These are phyloP conservation scores for Cryptocephalus primarius DNA, from an alignment of 2,888 invertebrate genomes.

Conservation along the genomic window DNA sequence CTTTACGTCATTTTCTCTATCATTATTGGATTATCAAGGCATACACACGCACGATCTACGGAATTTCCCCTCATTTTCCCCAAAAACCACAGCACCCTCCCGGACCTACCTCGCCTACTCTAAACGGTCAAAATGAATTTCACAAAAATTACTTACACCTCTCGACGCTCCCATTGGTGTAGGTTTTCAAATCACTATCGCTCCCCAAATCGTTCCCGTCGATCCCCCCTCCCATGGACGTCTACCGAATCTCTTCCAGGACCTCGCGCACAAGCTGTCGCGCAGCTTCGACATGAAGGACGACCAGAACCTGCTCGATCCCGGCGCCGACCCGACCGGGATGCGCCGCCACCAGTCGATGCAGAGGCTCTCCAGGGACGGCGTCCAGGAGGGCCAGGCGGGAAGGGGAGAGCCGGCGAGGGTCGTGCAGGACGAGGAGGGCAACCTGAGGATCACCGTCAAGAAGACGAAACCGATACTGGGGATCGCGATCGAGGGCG, in stretches of 20 bases:
- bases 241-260: conserved; percentile 38
- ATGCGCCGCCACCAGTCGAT: conserved; percentile 67
- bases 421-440: conserved; percentile 76
- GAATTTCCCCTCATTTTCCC: no score
- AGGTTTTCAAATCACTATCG: no score
- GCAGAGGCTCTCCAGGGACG: conserved; percentile 57
- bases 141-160: no score
- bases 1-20: no score
- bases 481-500: conserved; percentile 95
- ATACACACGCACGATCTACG: no score
- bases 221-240: no score
- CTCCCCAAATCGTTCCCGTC: no score
- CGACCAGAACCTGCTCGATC: conserved; percentile 61
- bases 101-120: no score
- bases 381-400: conserved; percentile 19
- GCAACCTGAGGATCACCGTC: conserved; percentile 78
- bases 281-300: conserved; percentile 85
- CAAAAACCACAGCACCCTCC: no score
- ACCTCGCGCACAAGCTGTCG: conserved; percentile 77
- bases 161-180: no score
- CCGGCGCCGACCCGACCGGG: conserved; percentile 39
- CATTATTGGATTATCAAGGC: no score
- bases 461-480: conserved; percentile 90
- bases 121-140: no score
- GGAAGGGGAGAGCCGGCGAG: conserved; percentile 42